Percentiles rank a stretch among this genome's conserved stretches.
phyloP scores from a whole-genome alignment of 1,140 invertebrate genomes.

The Eulimnadia texana region DNA sequence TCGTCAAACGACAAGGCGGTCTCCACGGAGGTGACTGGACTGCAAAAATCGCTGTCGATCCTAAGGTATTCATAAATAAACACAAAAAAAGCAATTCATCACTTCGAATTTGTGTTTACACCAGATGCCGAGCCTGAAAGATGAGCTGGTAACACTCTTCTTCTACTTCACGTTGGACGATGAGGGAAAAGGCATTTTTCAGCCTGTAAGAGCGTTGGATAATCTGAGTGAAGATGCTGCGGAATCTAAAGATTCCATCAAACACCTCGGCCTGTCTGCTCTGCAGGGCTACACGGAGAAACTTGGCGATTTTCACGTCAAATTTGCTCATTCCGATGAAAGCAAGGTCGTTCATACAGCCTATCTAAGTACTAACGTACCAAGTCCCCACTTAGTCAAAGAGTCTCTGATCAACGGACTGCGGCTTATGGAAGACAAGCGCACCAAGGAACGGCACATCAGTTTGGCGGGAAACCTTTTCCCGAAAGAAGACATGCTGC shows the following conservation, averaged over 20 bases:
- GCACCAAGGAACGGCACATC: constrained; percentile 28
- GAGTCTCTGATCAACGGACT: constrained; percentile 49
- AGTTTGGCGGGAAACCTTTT: constrained; percentile 30
- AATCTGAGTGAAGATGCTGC: neutral
- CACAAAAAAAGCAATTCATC: neutral
- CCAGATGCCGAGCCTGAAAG: constrained; percentile 17
- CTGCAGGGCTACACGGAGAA: constrained; percentile 59
- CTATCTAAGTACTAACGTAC: constrained; percentile 49
- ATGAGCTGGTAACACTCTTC: constrained; percentile 44
- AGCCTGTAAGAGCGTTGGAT: constrained; percentile 30
- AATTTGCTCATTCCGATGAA: constrained; percentile 26
- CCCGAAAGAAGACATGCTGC: constrained; percentile 21
- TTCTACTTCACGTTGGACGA: constrained; percentile 65
- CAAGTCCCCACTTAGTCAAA: constrained; percentile 56
- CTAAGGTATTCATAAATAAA: constrained; percentile 33
- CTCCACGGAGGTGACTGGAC: constrained; percentile 85
- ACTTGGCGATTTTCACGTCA: constrained; percentile 58
- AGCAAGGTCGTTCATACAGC: constrained; percentile 52
- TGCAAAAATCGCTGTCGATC: constrained; percentile 55
- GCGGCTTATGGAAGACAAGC: constrained; percentile 29
- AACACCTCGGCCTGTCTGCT: constrained; percentile 30
- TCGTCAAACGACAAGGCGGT: constrained; percentile 68
- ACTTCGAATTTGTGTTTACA: neutral
- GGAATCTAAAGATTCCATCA: neutral
- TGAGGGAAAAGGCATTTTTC: constrained; percentile 43